Conservation (phyloP, 2,888 invertebrate species). For the Pyrrhosoma nymphula region DNA sequence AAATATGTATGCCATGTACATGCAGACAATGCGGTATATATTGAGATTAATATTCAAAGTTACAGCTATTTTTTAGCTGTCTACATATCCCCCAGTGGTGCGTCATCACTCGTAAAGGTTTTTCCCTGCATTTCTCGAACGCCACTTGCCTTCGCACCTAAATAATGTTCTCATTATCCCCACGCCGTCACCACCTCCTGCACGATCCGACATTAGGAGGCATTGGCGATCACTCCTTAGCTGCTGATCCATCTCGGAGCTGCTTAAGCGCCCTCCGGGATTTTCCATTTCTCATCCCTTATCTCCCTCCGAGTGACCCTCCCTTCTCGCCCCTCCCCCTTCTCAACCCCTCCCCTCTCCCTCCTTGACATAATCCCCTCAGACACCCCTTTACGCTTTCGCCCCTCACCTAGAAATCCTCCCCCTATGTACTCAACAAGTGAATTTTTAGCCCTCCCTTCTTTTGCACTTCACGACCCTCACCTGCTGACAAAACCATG, state of each 20-base stretch:
- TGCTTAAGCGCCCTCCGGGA: constrained; percentile 24
- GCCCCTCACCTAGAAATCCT: neutral
- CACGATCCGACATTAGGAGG: neutral
- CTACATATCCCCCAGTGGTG: no score
- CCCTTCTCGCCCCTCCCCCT: neutral
- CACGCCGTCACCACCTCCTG: neutral
- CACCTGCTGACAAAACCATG: neutral
- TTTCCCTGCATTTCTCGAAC: neutral
- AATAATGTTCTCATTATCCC: neutral
- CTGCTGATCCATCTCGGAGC: neutral
- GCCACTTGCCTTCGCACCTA: neutral
- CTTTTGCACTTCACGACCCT: neutral
- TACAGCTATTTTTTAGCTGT: no score
- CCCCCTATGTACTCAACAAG: neutral
- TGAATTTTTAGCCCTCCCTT: neutral
- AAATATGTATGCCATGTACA: no score
- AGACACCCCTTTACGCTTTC: neutral
- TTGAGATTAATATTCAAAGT: no score
- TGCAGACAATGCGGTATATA: no score
- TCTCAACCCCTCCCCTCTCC: neutral
- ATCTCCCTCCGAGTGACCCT: neutral
- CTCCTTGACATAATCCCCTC: neutral
- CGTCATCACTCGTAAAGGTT: no score
- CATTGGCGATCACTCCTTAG: neutral
- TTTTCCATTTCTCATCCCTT: neutral